phyloP scores from a whole-genome alignment of 2,888 invertebrate genomes.

The Drosophila subsilvestris region DNA sequence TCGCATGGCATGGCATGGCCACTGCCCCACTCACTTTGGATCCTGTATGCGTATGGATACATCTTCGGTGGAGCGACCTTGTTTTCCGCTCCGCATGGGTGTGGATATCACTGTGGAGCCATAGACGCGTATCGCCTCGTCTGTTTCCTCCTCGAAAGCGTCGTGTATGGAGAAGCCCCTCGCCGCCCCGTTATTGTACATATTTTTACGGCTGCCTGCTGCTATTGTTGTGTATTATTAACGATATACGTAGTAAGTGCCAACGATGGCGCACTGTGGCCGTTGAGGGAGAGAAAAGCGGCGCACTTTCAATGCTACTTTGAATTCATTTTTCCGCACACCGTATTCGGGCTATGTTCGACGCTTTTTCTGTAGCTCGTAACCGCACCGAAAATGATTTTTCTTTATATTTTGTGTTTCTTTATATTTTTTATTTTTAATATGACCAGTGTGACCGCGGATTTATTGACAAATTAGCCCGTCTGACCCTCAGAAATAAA shows the following conservation, averaged over 20 bases:
- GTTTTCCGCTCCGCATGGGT: conserved; percentile 86
- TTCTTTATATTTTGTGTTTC: conserved; percentile 33
- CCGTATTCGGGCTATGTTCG: conserved; percentile 30
- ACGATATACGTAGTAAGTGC: conserved; percentile 37
- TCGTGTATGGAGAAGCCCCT: conserved; percentile 91
- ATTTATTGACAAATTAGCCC: not conserved
- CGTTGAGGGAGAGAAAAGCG: conserved; percentile 21
- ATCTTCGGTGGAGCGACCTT: conserved; percentile 86
- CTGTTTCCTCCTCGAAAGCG: conserved; percentile 93
- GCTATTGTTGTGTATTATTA: conserved; percentile 45
- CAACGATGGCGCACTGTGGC: conserved; percentile 34
- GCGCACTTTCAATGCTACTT: conserved; percentile 34
- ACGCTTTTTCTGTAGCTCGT: conserved; percentile 34
- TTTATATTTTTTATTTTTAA: not conserved
- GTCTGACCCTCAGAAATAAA: not conserved
- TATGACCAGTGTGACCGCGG: conserved; percentile 25
- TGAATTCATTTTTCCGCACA: conserved; percentile 58
- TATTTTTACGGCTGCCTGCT: conserved; percentile 20
- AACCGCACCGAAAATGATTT: conserved; percentile 59
- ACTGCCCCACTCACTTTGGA: conserved; percentile 81
- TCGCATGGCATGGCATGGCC: not conserved
- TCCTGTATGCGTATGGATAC: conserved; percentile 85
- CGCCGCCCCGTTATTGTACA: conserved; percentile 74
- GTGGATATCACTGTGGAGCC: conserved; percentile 90
- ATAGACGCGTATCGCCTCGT: conserved; percentile 92